Conservation (phyloP, 1,140 invertebrate genomes). For the Trachymyrmex cornetzi region DNA sequence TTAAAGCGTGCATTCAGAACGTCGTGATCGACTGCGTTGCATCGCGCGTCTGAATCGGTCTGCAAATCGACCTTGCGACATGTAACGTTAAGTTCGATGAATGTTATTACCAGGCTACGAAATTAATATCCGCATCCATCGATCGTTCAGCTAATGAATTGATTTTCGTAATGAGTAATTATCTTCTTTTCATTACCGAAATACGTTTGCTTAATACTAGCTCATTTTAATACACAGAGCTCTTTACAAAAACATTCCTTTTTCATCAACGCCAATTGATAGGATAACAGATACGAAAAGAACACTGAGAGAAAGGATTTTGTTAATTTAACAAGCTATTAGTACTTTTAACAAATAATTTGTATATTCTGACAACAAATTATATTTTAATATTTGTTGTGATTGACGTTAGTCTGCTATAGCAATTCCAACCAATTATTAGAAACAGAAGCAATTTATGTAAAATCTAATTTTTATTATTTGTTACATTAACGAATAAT, state of each 20-base stretch:
- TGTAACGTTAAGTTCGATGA: neutral
- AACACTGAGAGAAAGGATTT: too few relatives aligned
- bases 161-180: constrained; percentile 24
- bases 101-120: neutral
- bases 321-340: too few relatives aligned
- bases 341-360: too few relatives aligned
- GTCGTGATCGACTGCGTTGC: neutral
- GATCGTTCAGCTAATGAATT: constrained; percentile 37
- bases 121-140: constrained; percentile 24
- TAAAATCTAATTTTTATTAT: too few relatives aligned
- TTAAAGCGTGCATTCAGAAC: constrained; percentile 35
- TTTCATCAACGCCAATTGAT: neutral
- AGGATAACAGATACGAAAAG: neutral
- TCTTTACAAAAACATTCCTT: neutral
- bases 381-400: too few relatives aligned
- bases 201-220: neutral
- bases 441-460: too few relatives aligned
- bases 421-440: too few relatives aligned
- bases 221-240: neutral
- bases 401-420: too few relatives aligned
- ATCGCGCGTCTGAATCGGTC: constrained; percentile 5
- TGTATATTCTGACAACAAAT: too few relatives aligned
- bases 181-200: neutral
- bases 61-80: constrained; percentile 40
- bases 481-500: too few relatives aligned